Evolutionary conservation across 2,888 invertebrate genomes (phyloP).

Genomic region (Caenorhabditis becei): DNA sequence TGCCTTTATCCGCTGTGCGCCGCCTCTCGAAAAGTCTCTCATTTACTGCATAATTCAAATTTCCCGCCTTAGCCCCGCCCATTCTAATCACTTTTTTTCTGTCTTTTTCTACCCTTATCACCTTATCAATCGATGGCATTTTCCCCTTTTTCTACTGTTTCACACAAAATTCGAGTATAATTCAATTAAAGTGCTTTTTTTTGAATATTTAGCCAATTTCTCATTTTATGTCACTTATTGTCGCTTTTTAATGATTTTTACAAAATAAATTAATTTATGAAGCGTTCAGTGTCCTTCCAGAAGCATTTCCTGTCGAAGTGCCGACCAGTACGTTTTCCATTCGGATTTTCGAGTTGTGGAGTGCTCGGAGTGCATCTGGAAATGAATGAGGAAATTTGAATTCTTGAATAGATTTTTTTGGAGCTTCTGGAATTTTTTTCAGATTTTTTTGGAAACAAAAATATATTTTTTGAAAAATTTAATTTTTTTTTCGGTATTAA

Average conservation of each 20-base stretch:
- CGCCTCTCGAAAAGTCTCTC: too few relatives aligned
- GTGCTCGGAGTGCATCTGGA: conserved; percentile 51
- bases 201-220: not conserved
- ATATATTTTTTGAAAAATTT: not conserved
- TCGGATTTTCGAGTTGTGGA: conserved; percentile 26
- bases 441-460: too few relatives aligned
- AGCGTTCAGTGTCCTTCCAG: not conserved
- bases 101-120: not conserved
- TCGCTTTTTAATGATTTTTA: not conserved
- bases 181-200: conserved; percentile 2
- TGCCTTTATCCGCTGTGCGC: conserved; percentile 1
- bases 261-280: conserved; percentile 9
- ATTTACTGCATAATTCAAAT: not conserved
- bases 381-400: not conserved
- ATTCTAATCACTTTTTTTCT: not conserved
- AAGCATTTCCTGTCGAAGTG: conserved; percentile 15
- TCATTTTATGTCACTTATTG: conserved; percentile 8
- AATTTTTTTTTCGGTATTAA: not conserved
- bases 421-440: too few relatives aligned
- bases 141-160: not conserved
- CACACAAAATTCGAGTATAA: not conserved
- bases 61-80: not conserved
- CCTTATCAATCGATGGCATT: conserved; percentile 16
- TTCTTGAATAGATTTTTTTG: too few relatives aligned
- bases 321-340: conserved; percentile 48